Percentiles rank a stretch among this genome's conserved stretches.
Conservation (phyloP, 2,797 vertebrate species). For the Trematomus bernacchii region DNA sequence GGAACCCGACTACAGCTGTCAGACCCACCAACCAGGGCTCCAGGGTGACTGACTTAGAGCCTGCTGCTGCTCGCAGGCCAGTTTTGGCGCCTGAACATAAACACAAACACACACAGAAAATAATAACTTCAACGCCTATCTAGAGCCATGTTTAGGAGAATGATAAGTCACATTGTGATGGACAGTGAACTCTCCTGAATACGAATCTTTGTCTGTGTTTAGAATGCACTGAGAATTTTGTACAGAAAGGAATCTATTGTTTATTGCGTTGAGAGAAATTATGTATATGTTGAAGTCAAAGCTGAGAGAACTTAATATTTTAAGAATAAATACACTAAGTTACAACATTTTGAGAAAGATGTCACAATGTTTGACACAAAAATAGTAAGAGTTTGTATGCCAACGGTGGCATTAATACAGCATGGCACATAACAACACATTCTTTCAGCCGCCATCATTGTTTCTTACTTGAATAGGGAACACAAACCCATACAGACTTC, state of each 20-base stretch:
- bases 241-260: background rate
- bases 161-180: background rate
- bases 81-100: conserved; percentile 21
- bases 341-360: background rate
- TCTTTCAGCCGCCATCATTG: background rate
- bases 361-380: background rate
- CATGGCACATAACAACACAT: background rate
- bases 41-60: conserved; percentile 47
- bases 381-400: background rate
- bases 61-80: background rate
- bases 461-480: background rate
- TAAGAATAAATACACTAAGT: background rate
- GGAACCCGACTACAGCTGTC: conserved; percentile 87
- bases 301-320: background rate
- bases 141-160: background rate
- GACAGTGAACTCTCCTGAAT: background rate
- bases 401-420: background rate
- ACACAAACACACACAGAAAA: conserved; percentile 16
- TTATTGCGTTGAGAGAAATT: background rate
- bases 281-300: background rate
- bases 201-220: background rate
- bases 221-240: background rate
- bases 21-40: conserved; percentile 90
- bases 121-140: background rate
- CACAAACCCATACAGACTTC: background rate